Base-by-base conservation (phyloP, 2,888 invertebrate genomes). In the Leucophenga montana region DNA sequence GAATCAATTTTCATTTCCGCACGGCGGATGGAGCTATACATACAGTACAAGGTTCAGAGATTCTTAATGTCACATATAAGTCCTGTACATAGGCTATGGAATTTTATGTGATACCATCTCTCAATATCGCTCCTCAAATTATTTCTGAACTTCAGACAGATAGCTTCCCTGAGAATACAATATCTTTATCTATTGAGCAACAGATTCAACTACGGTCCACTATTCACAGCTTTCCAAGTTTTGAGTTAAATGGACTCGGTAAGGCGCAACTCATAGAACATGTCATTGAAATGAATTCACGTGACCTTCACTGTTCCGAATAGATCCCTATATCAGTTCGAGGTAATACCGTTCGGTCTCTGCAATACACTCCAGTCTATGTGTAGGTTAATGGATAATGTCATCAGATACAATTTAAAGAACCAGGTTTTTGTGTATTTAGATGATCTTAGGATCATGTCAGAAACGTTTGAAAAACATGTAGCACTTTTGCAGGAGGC, bases 261-360 rank as follows among this genome's bases (percentile, higher is more conserved):
- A n/a, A n/a, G 1, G n/a, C 50, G 2, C 1, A 5, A 8, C 16
- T 50, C 1, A 16, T 50, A 1, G 18, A n/a, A 18, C 50, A 50
- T 50, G 8, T n/a, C 1, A 50, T 50, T 18, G 50, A 50, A 6
- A n/a, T 13, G 2, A 46, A 27, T 5, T 70, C 72, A 0, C 9
- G 70, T 1, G 66, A 66, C 83, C 0, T 76, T 75, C 14, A 71
- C 80, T 0, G 79, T 83, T 8, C 84, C 71, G 0, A 69, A 72
- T 9, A 39, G 71, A 11, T 39, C 67, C 13, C 27, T 71, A 3
- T 71, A 67, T 48, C 71, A 73, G 9, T 75, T 65, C 31, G 68
- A 59, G 0, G 69, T 69, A 2, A 76, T 74, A 69, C 75, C 73
- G 0, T 75, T 75, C 20, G 73, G 73, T 3, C 11, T 72, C 3